Base-by-base conservation (phyloP, 1,140 invertebrate species). In the Coelopa frigida region DNA sequence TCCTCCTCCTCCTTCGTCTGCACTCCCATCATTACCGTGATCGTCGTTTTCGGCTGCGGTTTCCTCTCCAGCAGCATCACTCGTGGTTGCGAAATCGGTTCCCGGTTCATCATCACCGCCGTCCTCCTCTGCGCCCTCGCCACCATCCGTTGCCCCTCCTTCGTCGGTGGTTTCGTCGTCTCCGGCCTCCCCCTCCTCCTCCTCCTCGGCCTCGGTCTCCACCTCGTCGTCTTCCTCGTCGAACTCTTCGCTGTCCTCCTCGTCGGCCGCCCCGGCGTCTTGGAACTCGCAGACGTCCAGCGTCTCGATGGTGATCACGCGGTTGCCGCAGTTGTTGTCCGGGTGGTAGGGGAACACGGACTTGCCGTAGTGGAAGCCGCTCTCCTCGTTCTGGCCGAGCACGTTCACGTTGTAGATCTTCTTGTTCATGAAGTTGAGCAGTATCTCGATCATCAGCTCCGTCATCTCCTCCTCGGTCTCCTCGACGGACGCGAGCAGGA, bases 241-340 rank as follows among this genome's bases (percentile, higher is more conserved):
- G 0, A 3, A 5, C 14, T 20, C 7, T 17, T 45, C 33, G 4
- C 27, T 31, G 0, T 47, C 54, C 1, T 41, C 36, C 1, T 48
- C 39, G 2, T 20, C 33, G 1, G 44, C 24, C 0, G 39, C 50
- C 3, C 36, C 46, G 8, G 29, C 11, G 8, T 46, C 47, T 7
- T 52, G 40, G 55, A 55, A 67, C 27, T 57, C 54, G 12, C 63
- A 67, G 4, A 59, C 50, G 57, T 67, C 63, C 10, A 66, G 48
- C 11, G 60, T 32, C 3, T 61, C 55, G 6, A 67, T 39, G 23
- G 55, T 52, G 23, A 63, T 67, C 2, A 66, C 63, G 1, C 63
- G 59, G 54, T 61, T 67, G 1, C 63, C 63, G 44, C 63, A 67
- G 37, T 67, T 63, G 41, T 67, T 67, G 27, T 66, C 62, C 29